Evolutionary conservation across 2,888 invertebrate species (phyloP), one percentile per base, ranked within the genome.

Genomic region (Amiota mariae): DNA sequence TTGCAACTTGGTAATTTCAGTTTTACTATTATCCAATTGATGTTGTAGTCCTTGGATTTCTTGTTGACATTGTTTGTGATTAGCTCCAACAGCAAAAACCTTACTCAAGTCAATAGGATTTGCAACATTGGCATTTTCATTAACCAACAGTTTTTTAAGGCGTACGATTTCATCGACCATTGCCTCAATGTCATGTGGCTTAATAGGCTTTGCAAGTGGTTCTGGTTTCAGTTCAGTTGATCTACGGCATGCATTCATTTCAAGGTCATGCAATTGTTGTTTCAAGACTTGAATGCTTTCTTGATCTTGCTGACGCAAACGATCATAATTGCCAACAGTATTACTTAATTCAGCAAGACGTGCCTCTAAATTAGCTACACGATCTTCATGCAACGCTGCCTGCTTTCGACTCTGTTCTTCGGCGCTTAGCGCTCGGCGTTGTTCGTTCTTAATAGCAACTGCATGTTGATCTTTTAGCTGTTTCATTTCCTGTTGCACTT

Each of bases 281-380:
- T 87, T 90, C 11, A 74, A 95, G 85, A 88, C 93, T 77, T 93
- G 92, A 82, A 96, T 96, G 15, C 93, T 92, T 72, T 92, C 92
- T 87, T 94, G 94, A 89, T 97, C 96, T 75, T 93, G 92, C 71
- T 94, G 92, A 2, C 95, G 90, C 10, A 93, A 88, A 73, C 94
- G 90, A 86, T 96, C 96, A 82, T 96, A 95, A 76, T 92, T 92
- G 0, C 96, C 96, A 3, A 96, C 93, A 0, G 94, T 94, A 72
- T 93, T 93, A 0, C 96, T 96, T 47, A 97, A 89, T 85, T 97
- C 96, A 0, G 96, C 94, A 18, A 96, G 88, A 77, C 93, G 92
- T 4, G 93, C 92, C 89, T 97, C 96, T 70, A 97, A 91, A 68
- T 93, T 91, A 0, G 94, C 94, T 0, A 96, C 95, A 75, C 96